Conservation (phyloP, 2,797 vertebrate species). For the Paguma larvata region DNA sequence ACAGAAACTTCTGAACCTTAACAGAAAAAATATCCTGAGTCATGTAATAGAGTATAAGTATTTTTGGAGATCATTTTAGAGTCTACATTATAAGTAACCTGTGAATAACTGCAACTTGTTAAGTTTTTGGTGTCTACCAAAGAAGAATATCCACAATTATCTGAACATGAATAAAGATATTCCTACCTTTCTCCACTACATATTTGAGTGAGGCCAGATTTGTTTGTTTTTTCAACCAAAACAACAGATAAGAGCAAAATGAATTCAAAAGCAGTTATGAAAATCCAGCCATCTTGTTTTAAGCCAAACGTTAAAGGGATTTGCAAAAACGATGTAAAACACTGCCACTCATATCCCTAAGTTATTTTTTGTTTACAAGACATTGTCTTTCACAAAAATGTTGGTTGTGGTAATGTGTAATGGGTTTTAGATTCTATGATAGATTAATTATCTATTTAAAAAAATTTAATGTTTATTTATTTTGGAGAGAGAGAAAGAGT, state of each 20-base stretch:
- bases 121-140: not conserved
- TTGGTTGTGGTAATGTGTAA: not conserved
- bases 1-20: not conserved
- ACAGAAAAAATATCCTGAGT: not conserved
- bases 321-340: not conserved
- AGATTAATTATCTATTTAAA: not conserved
- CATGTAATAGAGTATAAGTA: not conserved
- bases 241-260: not conserved
- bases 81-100: not conserved
- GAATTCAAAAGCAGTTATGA: not conserved
- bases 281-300: not conserved
- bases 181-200: not conserved
- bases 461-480: too few relatives aligned
- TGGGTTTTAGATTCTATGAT: not conserved
- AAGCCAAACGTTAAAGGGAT: not conserved
- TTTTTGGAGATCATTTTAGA: not conserved
- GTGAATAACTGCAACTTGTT: not conserved
- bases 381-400: not conserved
- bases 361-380: not conserved
- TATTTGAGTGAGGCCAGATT: not conserved
- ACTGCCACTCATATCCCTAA: not conserved
- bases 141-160: not conserved
- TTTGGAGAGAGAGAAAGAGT: too few relatives aligned
- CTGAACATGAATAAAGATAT: not conserved
- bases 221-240: not conserved